Conservation (phyloP, 2,888 invertebrate species). For the Chrysodeixis includens region DNA sequence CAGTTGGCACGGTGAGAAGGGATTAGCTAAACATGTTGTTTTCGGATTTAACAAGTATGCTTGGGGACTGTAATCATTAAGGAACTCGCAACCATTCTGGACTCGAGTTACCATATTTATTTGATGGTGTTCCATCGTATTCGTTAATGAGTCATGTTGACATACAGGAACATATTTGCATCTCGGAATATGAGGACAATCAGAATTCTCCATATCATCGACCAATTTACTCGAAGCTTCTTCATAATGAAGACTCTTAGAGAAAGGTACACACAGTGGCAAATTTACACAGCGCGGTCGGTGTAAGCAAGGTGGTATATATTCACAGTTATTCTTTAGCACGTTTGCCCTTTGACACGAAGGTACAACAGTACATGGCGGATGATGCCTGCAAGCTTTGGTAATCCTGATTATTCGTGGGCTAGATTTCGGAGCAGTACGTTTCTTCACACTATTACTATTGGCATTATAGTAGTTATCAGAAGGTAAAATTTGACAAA, state of each 20-base stretch:
- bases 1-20: constrained; percentile 55
- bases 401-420: constrained; percentile 78
- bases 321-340: constrained; percentile 80
- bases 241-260: constrained; percentile 73
- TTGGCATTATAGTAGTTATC: constrained; percentile 63
- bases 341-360: constrained; percentile 81
- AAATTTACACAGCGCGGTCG: constrained; percentile 82
- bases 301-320: constrained; percentile 80
- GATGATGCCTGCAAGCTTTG: constrained; percentile 84
- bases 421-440: constrained; percentile 57
- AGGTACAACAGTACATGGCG: constrained; percentile 83
- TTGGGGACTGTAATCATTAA: constrained; percentile 33
- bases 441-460: constrained; percentile 62
- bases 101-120: constrained; percentile 61
- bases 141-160: constrained; percentile 65
- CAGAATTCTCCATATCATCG: constrained; percentile 60
- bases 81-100: constrained; percentile 66
- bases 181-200: constrained; percentile 63
- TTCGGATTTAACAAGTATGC: constrained; percentile 64
- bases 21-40: constrained; percentile 51
- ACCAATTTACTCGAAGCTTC: constrained; percentile 62
- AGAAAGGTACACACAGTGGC: constrained; percentile 79
- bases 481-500: constrained; percentile 77
- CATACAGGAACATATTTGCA: constrained; percentile 68
- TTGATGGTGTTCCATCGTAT: constrained; percentile 60